A percentile compares a stretch with the other conserved stretches of the same genome.
These are phyloP conservation scores for Chunga burmeisteri DNA, from an alignment of 2,113 vertebrate genomes.

Conservation along the genomic window DNA sequence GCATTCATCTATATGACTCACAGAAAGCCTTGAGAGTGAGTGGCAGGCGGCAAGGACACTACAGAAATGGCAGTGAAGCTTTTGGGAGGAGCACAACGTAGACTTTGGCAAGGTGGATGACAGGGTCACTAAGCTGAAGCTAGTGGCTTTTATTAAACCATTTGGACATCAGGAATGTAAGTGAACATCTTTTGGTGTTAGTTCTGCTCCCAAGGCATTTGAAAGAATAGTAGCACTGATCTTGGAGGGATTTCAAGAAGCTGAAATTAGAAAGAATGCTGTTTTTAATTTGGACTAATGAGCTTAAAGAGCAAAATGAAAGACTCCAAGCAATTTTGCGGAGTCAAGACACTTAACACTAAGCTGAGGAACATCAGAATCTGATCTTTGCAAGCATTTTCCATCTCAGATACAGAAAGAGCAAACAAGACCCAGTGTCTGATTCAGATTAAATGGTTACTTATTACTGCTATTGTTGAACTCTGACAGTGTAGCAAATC, in stretches of 20 bases:
- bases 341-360: constrained; percentile 56
- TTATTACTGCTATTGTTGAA: constrained; percentile 58
- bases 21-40: not conserved
- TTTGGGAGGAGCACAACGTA: rapidly evolving
- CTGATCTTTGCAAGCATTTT: constrained; percentile 36
- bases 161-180: not conserved
- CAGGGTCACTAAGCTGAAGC: not conserved
- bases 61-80: not conserved
- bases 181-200: not conserved
- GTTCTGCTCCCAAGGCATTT: constrained; percentile 8
- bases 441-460: constrained; percentile 61
- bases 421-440: constrained; percentile 30
- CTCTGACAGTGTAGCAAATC: constrained; percentile 46
- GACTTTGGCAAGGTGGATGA: not conserved
- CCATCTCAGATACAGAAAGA: not conserved
- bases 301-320: constrained; percentile 64
- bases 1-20: rapidly evolving
- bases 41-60: rapidly evolving
- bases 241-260: constrained; percentile 57
- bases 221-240: constrained; percentile 45
- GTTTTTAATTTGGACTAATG: constrained; percentile 64
- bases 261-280: constrained; percentile 64
- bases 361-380: not conserved
- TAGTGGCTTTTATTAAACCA: not conserved
- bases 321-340: constrained; percentile 40